Percentiles rank a stretch among this genome's conserved stretches.
phyloP scores from a whole-genome alignment of 1,140 invertebrate species.

The Parasteatoda tepidariorum region DNA sequence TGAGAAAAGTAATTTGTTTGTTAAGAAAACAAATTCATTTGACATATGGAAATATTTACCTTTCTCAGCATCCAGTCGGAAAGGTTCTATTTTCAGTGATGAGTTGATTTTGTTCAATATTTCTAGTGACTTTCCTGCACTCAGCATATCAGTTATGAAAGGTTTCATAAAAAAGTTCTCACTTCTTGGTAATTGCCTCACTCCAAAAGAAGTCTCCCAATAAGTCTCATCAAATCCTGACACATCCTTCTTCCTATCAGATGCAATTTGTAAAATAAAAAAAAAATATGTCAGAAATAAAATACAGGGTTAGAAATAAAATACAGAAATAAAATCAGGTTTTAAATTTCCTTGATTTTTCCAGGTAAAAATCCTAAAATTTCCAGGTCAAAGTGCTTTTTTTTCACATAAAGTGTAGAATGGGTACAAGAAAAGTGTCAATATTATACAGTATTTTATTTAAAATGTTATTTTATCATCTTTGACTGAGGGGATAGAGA shows the following conservation, averaged over 20 bases:
- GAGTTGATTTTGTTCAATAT: conserved; percentile 27
- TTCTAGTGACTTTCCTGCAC: conserved; percentile 43
- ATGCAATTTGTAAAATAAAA: not conserved
- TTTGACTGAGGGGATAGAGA: too few species aligned
- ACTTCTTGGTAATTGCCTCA: not conserved
- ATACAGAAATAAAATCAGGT: not conserved
- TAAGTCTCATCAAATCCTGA: not conserved
- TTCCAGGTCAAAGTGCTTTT: too few species aligned
- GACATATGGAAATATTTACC: not conserved
- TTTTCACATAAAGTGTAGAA: not conserved
- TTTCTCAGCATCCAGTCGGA: conserved; percentile 21
- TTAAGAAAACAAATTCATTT: not conserved
- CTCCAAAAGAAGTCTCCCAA: conserved; percentile 21
- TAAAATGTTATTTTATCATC: too few species aligned
- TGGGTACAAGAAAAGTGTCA: too few species aligned
- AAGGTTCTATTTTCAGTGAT: conserved; percentile 1
- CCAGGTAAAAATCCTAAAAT: too few species aligned
- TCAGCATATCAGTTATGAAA: conserved; percentile 20
- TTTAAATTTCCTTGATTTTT: too few species aligned
- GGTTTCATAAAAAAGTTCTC: conserved; percentile 37
- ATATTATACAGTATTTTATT: too few species aligned
- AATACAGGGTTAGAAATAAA: not conserved
- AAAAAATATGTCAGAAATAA: not conserved
- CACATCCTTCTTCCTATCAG: conserved; percentile 4
- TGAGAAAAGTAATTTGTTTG: too few species aligned